Percentiles rank a stretch among this genome's conserved stretches.
Evolutionary conservation across 1,140 invertebrate species (phyloP).

Genomic region (Hypsibius dujardini): DNA sequence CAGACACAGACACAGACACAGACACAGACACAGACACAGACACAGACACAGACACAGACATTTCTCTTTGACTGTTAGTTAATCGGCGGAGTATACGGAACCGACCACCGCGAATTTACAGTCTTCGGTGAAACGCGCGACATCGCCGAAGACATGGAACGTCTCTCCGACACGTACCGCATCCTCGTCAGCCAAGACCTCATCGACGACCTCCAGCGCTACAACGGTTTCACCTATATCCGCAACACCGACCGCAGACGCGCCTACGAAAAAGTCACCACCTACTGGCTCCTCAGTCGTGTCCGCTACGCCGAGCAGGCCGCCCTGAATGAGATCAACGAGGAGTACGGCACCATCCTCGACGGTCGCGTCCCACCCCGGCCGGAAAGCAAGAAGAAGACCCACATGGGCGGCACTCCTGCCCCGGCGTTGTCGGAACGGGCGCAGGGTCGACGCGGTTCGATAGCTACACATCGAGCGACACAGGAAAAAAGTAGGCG

Average conservation of each 20-base stretch:
- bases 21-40: too few species aligned
- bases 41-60: too few species aligned
- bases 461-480: not conserved
- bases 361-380: not conserved
- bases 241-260: slow-evolving; percentile 5
- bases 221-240: not conserved
- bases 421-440: not conserved
- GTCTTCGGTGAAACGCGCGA: not conserved
- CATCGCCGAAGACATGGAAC: slow-evolving; percentile 14
- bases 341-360: not conserved
- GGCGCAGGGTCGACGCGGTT: not conserved
- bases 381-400: not conserved
- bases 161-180: not conserved
- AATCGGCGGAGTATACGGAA: not conserved
- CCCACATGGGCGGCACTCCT: not conserved
- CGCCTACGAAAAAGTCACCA: not conserved
- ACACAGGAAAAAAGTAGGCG: not conserved
- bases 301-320: not conserved
- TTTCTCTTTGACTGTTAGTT: not conserved
- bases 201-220: not conserved
- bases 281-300: slow-evolving; percentile 2
- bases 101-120: not conserved
- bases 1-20: too few species aligned
- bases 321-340: not conserved
- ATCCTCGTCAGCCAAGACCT: slow-evolving; percentile 10